phyloP scores from a whole-genome alignment of 2,888 invertebrate genomes.

The Listrodromus nycthemerus region DNA sequence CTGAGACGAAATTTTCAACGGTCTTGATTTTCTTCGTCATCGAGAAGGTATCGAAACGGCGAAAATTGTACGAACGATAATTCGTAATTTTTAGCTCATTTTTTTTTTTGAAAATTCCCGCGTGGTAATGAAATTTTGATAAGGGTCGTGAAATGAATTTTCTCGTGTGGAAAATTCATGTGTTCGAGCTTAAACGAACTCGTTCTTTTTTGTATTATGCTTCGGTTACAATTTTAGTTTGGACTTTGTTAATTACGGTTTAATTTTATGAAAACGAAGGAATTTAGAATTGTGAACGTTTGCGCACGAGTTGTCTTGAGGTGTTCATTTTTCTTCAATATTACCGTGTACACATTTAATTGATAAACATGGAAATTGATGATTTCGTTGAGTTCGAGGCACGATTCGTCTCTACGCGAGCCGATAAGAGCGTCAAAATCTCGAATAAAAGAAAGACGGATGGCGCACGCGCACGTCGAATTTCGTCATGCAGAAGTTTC shows the following conservation, averaged over 20 bases:
- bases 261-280: no score
- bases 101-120: no score
- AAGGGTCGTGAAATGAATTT: no score
- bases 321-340: neutral
- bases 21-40: no score
- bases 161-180: no score
- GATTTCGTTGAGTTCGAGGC: neutral
- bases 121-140: no score
- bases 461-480: neutral
- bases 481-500: constrained; percentile 24
- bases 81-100: neutral
- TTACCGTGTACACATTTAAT: neutral
- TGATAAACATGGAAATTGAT: neutral
- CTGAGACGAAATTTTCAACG: neutral
- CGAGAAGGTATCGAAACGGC: neutral
- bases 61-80: neutral
- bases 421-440: constrained; percentile 14
- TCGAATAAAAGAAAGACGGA: neutral
- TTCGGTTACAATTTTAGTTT: no score
- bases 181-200: no score
- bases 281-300: no score
- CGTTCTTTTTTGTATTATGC: no score
- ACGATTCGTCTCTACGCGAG: neutral
- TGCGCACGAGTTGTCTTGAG: no score
- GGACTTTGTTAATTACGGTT: no score